A percentile compares a stretch with the other conserved stretches of the same genome.
phyloP scores from a whole-genome alignment of 30 jellyfish, hydroid and myxozoan species.

The Aurelia coerulea region DNA sequence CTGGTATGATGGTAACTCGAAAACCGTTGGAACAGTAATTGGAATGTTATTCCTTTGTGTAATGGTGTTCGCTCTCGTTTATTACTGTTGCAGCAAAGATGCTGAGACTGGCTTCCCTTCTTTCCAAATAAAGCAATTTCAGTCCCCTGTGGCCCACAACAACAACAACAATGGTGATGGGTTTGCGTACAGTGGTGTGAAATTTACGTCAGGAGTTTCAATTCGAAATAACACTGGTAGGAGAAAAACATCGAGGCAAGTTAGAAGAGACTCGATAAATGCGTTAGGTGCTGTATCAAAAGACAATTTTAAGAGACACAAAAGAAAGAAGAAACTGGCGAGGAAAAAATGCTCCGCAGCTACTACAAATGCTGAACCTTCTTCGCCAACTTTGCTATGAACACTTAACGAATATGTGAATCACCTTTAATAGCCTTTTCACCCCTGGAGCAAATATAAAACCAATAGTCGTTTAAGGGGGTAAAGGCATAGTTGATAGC shows the following conservation, averaged over 20 bases:
- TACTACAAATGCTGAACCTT: too few relatives aligned
- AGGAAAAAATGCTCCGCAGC: too few relatives aligned
- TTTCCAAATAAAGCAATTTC: conserved; percentile 3
- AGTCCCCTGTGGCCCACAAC: background rate
- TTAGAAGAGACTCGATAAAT: conserved; percentile 28
- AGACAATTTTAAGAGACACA: conserved; percentile 1
- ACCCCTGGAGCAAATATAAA: too few relatives aligned
- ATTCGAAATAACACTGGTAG: conserved; percentile 4
- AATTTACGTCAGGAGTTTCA: conserved; percentile 26
- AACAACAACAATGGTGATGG: background rate
- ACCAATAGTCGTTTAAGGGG: too few relatives aligned
- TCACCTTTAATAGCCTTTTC: too few relatives aligned
- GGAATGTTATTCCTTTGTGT: conserved; percentile 33
- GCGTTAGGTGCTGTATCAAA: conserved; percentile 32
- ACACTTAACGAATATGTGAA: too few relatives aligned
- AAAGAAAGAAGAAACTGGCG: background rate
- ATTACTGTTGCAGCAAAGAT: conserved; percentile 56
- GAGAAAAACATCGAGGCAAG: conserved; percentile 21
- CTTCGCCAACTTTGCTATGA: too few relatives aligned
- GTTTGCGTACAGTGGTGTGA: conserved; percentile 31
- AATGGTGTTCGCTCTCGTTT: conserved; percentile 31
- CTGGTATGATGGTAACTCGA: conserved; percentile 24
- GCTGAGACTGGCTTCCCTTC: conserved; percentile 19
- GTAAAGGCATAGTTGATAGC: too few relatives aligned
- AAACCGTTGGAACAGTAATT: conserved; percentile 37